Conservation (phyloP, 2,797 vertebrate genomes). For the Leptatherina wallacei region DNA sequence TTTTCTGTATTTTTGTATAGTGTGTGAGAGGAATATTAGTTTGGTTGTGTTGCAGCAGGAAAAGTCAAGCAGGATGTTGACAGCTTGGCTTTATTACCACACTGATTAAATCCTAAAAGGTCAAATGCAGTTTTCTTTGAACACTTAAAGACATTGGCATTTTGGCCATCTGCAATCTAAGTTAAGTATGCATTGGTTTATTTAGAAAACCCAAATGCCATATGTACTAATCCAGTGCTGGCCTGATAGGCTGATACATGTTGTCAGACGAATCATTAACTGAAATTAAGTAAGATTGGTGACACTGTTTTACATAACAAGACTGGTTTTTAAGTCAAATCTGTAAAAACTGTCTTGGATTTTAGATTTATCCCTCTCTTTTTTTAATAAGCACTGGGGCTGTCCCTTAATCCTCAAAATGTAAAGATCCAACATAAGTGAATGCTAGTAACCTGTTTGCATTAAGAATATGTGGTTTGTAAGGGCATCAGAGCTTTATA, state of each 20-base stretch:
- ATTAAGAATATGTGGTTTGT: too few relatives aligned
- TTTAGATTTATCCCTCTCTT: too few relatives aligned
- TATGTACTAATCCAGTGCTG: neutral
- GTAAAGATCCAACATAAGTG: too few relatives aligned
- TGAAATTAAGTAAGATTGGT: neutral
- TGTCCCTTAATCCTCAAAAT: too few relatives aligned
- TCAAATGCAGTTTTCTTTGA: conserved; percentile 11
- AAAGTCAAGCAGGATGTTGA: conserved; percentile 5
- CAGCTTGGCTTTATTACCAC: conserved; percentile 1
- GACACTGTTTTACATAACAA: too few relatives aligned
- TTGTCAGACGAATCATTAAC: neutral
- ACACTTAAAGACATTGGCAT: neutral
- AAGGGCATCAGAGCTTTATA: too few relatives aligned
- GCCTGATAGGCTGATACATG: neutral
- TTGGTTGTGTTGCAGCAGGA: neutral
- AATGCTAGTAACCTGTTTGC: too few relatives aligned
- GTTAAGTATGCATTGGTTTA: conserved; percentile 1
- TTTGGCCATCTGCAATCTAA: conserved; percentile 18
- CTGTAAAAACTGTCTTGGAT: too few relatives aligned
- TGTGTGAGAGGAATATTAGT: conserved; percentile 15
- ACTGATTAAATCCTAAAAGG: conserved; percentile 7
- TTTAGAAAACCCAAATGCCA: conserved; percentile 6
- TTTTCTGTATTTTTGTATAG: conserved; percentile 12
- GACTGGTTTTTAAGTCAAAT: too few relatives aligned
- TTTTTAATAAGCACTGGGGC: too few relatives aligned